Evolutionary conservation across 1,140 invertebrate genomes (phyloP).

Genomic region (Sarcophaga bullata): DNA sequence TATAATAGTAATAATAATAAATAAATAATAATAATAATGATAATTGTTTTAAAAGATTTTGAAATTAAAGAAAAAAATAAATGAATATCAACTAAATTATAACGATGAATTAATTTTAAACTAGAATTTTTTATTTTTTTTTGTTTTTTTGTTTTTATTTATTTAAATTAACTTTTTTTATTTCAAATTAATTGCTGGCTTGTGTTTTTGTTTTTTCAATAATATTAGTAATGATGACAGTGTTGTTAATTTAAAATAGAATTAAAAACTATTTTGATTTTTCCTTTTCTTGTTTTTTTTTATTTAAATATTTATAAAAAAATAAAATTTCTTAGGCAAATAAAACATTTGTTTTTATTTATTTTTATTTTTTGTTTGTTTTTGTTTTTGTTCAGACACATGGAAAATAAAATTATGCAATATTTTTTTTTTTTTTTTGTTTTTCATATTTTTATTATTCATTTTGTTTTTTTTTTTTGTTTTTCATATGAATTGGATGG

Average conservation of each 20-base stretch:
- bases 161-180: too few relatives aligned
- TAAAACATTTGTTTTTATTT: constrained; percentile 23
- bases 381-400: neutral
- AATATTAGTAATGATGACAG: too few relatives aligned
- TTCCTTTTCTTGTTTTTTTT: constrained; percentile 1
- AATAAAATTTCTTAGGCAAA: constrained; percentile 26
- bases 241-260: neutral
- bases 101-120: neutral
- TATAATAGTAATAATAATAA: too few relatives aligned
- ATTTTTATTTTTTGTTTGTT: neutral
- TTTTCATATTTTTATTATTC: constrained; percentile 7
- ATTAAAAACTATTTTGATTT: constrained; percentile 40
- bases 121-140: neutral
- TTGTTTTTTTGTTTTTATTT: too few relatives aligned
- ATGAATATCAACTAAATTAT: neutral
- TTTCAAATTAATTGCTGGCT: too few relatives aligned
- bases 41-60: neutral
- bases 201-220: too few relatives aligned
- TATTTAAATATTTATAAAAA: constrained; percentile 2
- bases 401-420: constrained; percentile 13
- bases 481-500: constrained; percentile 30
- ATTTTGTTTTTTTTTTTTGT: constrained; percentile 16
- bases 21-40: neutral
- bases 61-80: neutral
- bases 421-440: constrained; percentile 29